A percentile compares a stretch with the other conserved stretches of the same genome.
Evolutionary conservation across 2,113 vertebrate species (phyloP).

Genomic region (Leptobrachium ailaonicum): DNA sequence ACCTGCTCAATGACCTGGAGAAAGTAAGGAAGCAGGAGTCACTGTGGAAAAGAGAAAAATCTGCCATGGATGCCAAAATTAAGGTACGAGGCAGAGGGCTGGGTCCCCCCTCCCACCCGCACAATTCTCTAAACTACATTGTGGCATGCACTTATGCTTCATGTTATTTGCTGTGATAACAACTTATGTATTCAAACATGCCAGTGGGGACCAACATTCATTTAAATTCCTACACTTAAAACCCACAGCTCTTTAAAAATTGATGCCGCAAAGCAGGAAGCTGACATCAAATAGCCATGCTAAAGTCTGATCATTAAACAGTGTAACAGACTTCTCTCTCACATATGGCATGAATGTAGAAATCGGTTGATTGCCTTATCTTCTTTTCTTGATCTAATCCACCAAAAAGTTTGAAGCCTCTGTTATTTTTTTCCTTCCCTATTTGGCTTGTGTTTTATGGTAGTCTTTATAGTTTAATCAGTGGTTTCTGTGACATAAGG

Average conservation of each 20-base stretch:
- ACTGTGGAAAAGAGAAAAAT: constrained; percentile 76
- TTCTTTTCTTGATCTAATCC: too few species aligned
- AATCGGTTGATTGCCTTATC: background rate
- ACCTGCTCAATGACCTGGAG: constrained; percentile 89
- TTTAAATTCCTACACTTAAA: constrained; percentile 80
- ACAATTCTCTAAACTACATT: constrained; percentile 60
- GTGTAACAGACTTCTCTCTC: constrained; percentile 66
- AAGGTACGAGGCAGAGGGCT: constrained; percentile 70
- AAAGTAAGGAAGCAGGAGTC: constrained; percentile 79
- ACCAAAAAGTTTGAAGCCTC: too few species aligned
- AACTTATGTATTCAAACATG: constrained; percentile 77
- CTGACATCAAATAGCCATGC: constrained; percentile 79
- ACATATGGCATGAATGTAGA: background rate
- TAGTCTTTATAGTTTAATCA: too few species aligned
- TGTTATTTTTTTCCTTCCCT: too few species aligned
- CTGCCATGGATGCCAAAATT: constrained; percentile 74
- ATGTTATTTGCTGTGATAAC: constrained; percentile 74
- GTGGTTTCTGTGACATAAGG: too few species aligned
- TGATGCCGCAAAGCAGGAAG: constrained; percentile 81
- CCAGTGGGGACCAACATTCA: constrained; percentile 74
- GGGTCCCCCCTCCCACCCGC: constrained; percentile 48
- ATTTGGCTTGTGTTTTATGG: too few species aligned
- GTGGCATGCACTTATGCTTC: constrained; percentile 59
- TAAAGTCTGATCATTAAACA: constrained; percentile 80
- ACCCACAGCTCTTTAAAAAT: constrained; percentile 84